phyloP scores from a whole-genome alignment of 1,140 invertebrate genomes.

The Trachymyrmex septentrionalis region DNA sequence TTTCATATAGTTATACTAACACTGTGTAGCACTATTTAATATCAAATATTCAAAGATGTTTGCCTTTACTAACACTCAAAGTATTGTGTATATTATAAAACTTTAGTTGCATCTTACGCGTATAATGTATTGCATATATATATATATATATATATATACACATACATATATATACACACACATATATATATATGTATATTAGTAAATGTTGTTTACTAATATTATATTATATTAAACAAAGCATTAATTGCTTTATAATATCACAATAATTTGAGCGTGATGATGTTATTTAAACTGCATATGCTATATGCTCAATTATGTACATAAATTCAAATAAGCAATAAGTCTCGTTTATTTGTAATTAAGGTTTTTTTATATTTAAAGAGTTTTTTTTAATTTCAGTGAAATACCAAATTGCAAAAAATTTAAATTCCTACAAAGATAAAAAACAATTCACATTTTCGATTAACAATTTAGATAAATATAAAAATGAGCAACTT shows the following conservation, averaged over 20 bases:
- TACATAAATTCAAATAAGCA: constrained; percentile 29
- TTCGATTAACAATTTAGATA: constrained; percentile 3
- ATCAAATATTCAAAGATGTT: constrained; percentile 19
- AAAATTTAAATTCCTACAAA: constrained; percentile 43
- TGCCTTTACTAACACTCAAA: background rate
- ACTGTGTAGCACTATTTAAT: background rate
- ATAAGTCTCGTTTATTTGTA: constrained; percentile 16
- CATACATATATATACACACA: background rate
- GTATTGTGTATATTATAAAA: background rate
- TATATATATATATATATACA: background rate
- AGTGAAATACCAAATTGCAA: constrained; percentile 57
- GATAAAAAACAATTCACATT: constrained; percentile 29
- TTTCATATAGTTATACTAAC: constrained; percentile 29
- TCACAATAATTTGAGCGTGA: constrained; percentile 32
- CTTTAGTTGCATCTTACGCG: background rate
- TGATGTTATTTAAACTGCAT: background rate
- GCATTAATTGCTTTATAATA: background rate
- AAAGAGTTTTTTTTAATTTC: constrained; percentile 40
- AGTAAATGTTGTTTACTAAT: background rate
- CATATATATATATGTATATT: background rate
- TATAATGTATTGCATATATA: background rate
- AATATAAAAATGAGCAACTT: constrained; percentile 53
- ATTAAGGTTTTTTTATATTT: constrained; percentile 27
- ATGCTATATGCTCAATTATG: constrained; percentile 12
- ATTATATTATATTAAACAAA: too few relatives aligned